These are phyloP conservation scores for Anodontia alba DNA, from an alignment of 2,888 invertebrate species.

Conservation along the genomic window DNA sequence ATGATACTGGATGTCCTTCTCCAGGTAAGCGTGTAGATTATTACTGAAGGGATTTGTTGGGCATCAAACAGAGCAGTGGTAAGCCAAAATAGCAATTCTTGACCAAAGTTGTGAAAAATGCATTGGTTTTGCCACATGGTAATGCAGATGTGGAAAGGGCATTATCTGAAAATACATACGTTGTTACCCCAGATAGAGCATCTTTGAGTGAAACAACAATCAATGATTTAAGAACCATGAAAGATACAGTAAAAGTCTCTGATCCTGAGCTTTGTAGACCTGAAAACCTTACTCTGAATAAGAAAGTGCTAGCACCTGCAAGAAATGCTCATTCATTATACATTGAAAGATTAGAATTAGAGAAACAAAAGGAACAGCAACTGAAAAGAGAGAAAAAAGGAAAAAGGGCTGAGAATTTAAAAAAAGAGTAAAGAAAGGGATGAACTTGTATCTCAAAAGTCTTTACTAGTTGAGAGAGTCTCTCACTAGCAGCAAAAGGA, in stretches of 20 bases:
- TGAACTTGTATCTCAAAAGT: background rate
- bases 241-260: slow-evolving; percentile 3
- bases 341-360: background rate
- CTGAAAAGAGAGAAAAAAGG: background rate
- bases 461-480: background rate
- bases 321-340: slow-evolving; percentile 7
- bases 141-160: slow-evolving; percentile 47
- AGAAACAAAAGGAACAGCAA: background rate
- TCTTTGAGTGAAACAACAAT: background rate
- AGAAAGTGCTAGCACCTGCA: background rate
- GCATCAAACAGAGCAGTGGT: background rate
- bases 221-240: background rate
- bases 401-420: background rate
- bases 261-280: slow-evolving; percentile 3
- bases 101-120: slow-evolving; percentile 23
- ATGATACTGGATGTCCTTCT: background rate
- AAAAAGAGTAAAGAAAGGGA: background rate
- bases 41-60: background rate
- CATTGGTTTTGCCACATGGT: slow-evolving; percentile 42
- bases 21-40: background rate
- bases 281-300: background rate
- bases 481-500: background rate
- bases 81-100: background rate
- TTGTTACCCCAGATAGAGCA: background rate
- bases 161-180: slow-evolving; percentile 2